Evolutionary conservation across 1,140 invertebrate species (phyloP), one percentile per base, ranked within the genome.

Genomic region (Drosophila sucinea): DNA sequence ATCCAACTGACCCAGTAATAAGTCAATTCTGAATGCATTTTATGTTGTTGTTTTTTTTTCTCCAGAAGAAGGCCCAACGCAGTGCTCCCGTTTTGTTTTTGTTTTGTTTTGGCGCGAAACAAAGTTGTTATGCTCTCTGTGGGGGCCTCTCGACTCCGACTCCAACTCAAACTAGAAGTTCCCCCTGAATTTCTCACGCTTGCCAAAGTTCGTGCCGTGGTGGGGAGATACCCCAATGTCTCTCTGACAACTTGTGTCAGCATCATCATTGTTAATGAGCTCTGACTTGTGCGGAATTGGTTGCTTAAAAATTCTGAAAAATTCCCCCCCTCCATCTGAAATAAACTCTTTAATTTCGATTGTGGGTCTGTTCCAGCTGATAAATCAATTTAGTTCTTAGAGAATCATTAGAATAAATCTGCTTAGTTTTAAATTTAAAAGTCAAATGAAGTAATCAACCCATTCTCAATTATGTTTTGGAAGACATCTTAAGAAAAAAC

Each of bases 181-280:
- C 33, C 32, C 41, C 27, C n/a, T 35, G 17, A 71, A 85, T 70
- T 85, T 85, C 81, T 80, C 81, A 85, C 81, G 81, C 63, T 82
- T 47, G 65, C 40, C 66, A 63, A 61, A 76, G 81, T 67, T 66
- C 57, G 23, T 41, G 51, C 64, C 38, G 54, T 30, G 30, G 38
- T 41, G 27, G 40, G 32, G 29, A 23, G 47, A 41, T 38, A 60
- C 27, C 65, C 29, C 1, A n/a, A 61, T 17, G 32, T 33, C 27
- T 47, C 60, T 32, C 30, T 68, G 67, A 62, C 78, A 78, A 86
- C 54, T 74, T 86, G 81, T 86, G 81, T 86, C 81, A 81, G 70
- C 78, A 60, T 62, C 74, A 60, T 62, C 47, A 41, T 33, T 86
- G 74, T 74, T 81, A 85, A 85, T 86, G 74, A 81, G 70, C 74